These are phyloP conservation scores for Stenchaetothrips biformis DNA, from an alignment of 2,888 invertebrate genomes.

Conservation along the genomic window DNA sequence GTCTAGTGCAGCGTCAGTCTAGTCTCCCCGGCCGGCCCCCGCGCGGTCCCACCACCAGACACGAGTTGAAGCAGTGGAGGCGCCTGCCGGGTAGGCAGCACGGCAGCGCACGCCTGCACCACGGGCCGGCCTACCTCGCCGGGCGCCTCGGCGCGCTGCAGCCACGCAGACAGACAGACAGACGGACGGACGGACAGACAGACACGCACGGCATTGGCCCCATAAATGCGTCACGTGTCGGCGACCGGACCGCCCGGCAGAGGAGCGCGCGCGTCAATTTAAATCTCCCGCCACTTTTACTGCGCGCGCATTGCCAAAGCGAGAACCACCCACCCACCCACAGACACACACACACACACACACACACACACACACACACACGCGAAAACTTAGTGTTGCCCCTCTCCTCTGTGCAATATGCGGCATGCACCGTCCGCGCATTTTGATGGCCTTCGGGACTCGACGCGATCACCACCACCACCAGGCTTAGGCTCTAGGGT, in stretches of 20 bases:
- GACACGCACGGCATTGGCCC: not conserved
- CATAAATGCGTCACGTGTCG: not conserved
- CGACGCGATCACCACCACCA: no score
- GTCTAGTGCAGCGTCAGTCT: no score
- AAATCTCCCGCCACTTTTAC: not conserved
- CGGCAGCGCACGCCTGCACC: not conserved
- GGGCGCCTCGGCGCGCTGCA: not conserved
- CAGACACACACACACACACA: not conserved
- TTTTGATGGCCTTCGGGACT: no score
- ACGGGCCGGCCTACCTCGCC: not conserved
- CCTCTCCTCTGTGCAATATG: no score
- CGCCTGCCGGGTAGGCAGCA: not conserved
- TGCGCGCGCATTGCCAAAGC: not conserved
- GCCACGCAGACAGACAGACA: no score
- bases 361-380: no score
- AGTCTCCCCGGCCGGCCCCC: no score
- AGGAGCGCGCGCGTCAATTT: not conserved
- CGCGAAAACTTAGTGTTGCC: not conserved
- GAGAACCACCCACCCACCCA: not conserved
- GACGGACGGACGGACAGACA: no score
- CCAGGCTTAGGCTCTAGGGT: no score
- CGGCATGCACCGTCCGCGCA: no score
- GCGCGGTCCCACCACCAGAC: no score
- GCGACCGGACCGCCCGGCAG: not conserved
- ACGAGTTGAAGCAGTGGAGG: not conserved